Evolutionary conservation across 2,113 vertebrate genomes (phyloP).

Genomic region (Chunga burmeisteri): DNA sequence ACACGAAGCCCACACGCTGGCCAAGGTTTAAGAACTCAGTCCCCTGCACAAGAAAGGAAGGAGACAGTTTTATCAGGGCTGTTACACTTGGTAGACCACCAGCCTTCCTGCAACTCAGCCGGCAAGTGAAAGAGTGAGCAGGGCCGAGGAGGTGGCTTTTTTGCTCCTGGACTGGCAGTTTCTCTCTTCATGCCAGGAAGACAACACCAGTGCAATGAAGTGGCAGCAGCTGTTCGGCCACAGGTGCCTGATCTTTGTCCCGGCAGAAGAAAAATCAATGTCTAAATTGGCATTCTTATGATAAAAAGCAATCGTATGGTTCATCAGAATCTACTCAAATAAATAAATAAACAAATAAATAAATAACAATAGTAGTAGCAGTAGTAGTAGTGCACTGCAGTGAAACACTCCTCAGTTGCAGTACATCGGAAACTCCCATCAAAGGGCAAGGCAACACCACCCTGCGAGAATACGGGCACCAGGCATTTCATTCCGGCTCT

Average conservation of each 20-base stretch:
- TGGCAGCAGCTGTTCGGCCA: rapidly evolving
- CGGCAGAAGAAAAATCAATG: neutral
- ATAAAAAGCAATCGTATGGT: neutral
- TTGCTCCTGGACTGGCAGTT: neutral
- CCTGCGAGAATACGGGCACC: neutral
- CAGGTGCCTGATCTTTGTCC: neutral
- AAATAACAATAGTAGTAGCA: neutral
- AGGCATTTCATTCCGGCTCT: neutral
- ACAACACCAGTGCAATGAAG: neutral
- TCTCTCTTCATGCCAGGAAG: neutral
- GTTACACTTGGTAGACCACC: neutral
- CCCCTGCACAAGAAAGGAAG: rapidly evolving
- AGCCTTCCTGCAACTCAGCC: neutral
- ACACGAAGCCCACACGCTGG: neutral
- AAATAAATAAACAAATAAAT: neutral
- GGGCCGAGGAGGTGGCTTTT: rapidly evolving
- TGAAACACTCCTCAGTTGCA: neutral
- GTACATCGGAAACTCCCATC: neutral
- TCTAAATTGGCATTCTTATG: neutral
- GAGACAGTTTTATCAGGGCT: neutral
- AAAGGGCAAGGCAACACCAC: neutral
- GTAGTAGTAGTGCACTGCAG: neutral
- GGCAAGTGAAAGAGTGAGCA: neutral
- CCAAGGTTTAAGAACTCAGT: neutral
- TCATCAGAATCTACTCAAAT: neutral